Evolutionary conservation across 2,888 invertebrate genomes (phyloP), one percentile per base, ranked within the genome.

Genomic region (Gandaritis pyraliata): DNA sequence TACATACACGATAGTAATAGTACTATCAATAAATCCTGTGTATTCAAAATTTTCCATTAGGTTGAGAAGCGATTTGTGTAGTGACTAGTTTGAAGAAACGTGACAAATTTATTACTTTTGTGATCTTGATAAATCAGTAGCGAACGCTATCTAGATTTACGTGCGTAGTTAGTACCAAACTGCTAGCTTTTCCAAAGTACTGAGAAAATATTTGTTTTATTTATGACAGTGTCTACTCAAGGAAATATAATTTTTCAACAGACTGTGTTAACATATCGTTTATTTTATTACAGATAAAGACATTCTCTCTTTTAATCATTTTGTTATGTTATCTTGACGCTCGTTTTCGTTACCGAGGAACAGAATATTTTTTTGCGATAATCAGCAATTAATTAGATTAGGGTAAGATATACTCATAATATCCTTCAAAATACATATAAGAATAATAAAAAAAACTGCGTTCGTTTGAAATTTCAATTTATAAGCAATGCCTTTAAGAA

Each of bases 91-190:
- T 76, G 76, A 78, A 69, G 70, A 79, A n/a, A 80, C 82, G 77
- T 84, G 87, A 88, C 80, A 83, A 76, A 85, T 87, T 86, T 86
- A 86, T 81, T 78, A 82, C 75, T 80, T 81, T 74, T 74, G 75
- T 81, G 78, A 80, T 86, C 82, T 77, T 82, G 82, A 83, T 85
- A 83, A 81, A 86, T 83, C 82, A 81, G 81, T 77, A 63, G 70
- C 59, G 63, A 71, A 70, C 75, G 71, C 73, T 87, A 88, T 87
- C 86, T 83, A 81, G 76, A 80, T 82, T 77, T 81, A 81, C 80
- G 71, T 74, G 72, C 66, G 63, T 58, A 68, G 29, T 43, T 4
- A 39, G 30, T 68, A 70, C 64, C 29, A 12, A 65, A 66, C 58
- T 72, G 76, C 75, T 77, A 75, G 69, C 75, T 73, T 75, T 76